phyloP scores from a whole-genome alignment of 2,888 invertebrate species.

The Horisme vitalbata region DNA sequence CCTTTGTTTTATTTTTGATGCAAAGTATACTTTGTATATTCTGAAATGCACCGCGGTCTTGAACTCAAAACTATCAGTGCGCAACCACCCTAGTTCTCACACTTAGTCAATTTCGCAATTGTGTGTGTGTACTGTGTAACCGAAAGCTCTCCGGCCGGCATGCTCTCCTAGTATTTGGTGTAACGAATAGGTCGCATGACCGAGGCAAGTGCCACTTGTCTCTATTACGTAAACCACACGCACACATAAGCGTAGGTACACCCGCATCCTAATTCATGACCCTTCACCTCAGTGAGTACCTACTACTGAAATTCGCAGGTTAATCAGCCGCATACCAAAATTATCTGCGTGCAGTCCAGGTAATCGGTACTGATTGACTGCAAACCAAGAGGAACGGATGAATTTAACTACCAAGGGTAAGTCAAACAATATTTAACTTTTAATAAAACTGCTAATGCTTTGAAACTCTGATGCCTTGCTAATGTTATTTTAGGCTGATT shows the following conservation, averaged over 20 bases:
- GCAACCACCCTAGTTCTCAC: constrained; percentile 44
- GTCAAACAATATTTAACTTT: constrained; percentile 30
- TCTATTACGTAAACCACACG: constrained; percentile 58
- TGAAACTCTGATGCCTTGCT: not conserved
- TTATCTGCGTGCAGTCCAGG: constrained; percentile 70
- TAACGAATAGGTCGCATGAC: constrained; percentile 69
- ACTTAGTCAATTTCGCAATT: constrained; percentile 38
- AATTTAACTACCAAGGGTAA: constrained; percentile 80
- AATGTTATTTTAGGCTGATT: not conserved
- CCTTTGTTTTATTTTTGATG: no score
- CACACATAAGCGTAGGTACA: constrained; percentile 36
- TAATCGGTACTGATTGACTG: constrained; percentile 73
- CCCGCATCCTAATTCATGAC: constrained; percentile 59
- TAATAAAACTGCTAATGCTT: not conserved
- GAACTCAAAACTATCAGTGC: no score
- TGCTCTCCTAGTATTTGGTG: constrained; percentile 67
- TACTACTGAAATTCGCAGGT: constrained; percentile 76
- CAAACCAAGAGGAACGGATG: constrained; percentile 75
- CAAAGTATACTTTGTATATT: no score
- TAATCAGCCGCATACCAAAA: constrained; percentile 77
- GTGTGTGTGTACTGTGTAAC: constrained; percentile 51
- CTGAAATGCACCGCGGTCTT: no score
- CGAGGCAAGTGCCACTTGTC: constrained; percentile 55
- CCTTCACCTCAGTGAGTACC: constrained; percentile 73
- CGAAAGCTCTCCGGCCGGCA: constrained; percentile 45